A percentile compares a stretch with the other conserved stretches of the same genome.
phyloP scores from a whole-genome alignment of 2,797 vertebrate genomes.

The Parauchenoglanis ngamensis region DNA sequence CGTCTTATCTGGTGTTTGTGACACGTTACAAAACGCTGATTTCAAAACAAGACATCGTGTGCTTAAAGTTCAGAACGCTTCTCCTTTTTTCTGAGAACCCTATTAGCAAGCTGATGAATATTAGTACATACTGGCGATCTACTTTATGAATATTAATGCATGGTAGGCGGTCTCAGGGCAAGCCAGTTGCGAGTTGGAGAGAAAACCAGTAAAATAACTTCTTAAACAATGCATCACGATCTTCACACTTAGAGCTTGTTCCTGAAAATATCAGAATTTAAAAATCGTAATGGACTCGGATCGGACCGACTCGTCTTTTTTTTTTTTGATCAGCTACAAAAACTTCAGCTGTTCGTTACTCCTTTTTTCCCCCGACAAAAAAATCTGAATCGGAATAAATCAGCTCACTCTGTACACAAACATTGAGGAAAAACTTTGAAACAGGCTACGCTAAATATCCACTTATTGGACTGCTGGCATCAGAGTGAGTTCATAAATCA shows the following conservation, averaged over 20 bases:
- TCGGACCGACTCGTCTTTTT: background rate
- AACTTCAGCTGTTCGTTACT: background rate
- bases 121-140: background rate
- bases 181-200: background rate
- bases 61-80: background rate
- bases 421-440: background rate
- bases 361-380: background rate
- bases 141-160: background rate
- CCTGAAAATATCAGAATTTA: too few species aligned
- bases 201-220: background rate
- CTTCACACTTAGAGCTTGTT: background rate
- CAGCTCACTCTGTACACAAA: background rate
- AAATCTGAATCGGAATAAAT: background rate
- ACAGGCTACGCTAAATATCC: background rate
- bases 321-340: background rate
- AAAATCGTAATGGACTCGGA: background rate
- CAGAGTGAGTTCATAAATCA: constrained; percentile 17
- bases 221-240: background rate
- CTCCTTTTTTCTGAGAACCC: background rate
- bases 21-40: background rate
- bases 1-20: background rate
- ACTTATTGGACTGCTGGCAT: constrained; percentile 22
- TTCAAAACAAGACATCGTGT: background rate
- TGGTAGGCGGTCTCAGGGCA: background rate
- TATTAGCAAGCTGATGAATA: background rate